Conservation (phyloP, 2,113 vertebrate species). For the Nibea albiflora region DNA sequence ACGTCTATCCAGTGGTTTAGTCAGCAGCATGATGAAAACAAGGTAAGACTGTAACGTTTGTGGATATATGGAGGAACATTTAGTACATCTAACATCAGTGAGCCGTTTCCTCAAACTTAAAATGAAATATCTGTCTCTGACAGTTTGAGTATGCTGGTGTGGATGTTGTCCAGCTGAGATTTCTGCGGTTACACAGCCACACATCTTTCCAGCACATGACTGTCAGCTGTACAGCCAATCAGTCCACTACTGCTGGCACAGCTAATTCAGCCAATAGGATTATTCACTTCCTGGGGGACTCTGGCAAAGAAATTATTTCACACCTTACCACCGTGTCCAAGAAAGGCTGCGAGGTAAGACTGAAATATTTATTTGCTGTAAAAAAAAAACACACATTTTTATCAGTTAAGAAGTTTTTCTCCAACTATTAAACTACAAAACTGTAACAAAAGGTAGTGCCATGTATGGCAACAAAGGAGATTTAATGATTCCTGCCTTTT, state of each 20-base stretch:
- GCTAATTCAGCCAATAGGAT: slow-evolving; percentile 12
- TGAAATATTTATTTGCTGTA: background rate
- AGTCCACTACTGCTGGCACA: background rate
- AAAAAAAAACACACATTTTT: background rate
- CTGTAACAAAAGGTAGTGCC: background rate
- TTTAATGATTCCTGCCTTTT: no score
- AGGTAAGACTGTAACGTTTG: slow-evolving; percentile 51
- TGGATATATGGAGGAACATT: background rate
- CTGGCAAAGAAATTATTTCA: slow-evolving; percentile 66
- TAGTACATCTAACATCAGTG: background rate
- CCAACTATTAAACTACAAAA: background rate
- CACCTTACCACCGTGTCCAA: slow-evolving; percentile 53
- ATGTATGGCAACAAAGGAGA: background rate
- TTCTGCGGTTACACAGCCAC: slow-evolving; percentile 82
- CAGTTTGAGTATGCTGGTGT: slow-evolving; percentile 81
- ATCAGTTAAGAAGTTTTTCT: background rate
- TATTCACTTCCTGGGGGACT: slow-evolving; percentile 77
- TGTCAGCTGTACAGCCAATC: slow-evolving; percentile 62
- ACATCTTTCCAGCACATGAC: slow-evolving; percentile 77
- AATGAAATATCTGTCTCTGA: slow-evolving; percentile 23
- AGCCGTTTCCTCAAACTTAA: background rate
- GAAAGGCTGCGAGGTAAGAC: slow-evolving; percentile 73
- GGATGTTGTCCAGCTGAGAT: slow-evolving; percentile 83
- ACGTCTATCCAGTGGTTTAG: slow-evolving; percentile 61
- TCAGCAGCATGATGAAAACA: slow-evolving; percentile 60